Evolutionary conservation across 1,140 invertebrate genomes (phyloP), one percentile per base, ranked within the genome.

Genomic region (Drosophila sp.): DNA sequence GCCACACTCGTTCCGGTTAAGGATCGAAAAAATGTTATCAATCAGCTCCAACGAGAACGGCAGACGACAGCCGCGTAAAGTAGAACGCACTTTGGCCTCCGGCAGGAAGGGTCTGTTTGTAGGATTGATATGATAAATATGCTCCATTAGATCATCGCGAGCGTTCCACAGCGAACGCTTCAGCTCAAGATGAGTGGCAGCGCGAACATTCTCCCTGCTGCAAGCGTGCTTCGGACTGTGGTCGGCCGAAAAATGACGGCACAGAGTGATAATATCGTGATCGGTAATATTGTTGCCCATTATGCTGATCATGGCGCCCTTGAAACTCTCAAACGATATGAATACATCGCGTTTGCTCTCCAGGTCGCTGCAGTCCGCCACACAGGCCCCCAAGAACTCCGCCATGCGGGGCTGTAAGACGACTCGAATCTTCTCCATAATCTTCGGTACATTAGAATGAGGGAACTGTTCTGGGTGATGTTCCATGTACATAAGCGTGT

Each of bases 401-500:
- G 27, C n/a, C 80, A 87, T 80, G 0, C 68, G 76, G 0, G 93
- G 47, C 66, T 86, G 93, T 7, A 95, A 80, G 10, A 93, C 90
- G 40, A 94, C 92, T 23, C 94, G 93, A 17, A 97, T 92, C 92
- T 96, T 96, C 35, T 94, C 92, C 94, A 96, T 94, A 47, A 97
- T 96, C 1, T 94, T 55, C 27, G 93, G 93, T 1, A 95, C 92
- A 81, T 96, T 95, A 3, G 95, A 93, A 92, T 95, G 95, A 0
- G 94, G 94, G 92, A 95, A 97, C 94, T 96, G 80, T 95, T 94
- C 96, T 93, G 76, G 91, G 91, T 97, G 93, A 17, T 95, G 84
- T 91, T 98, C 97, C 97, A 98, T 96, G 87, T 97, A 98, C 65
- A 95, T 93, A 41, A 97, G 93, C 4, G 96, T 95, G 92, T 97